Conservation (phyloP, 1,140 invertebrate genomes). For the Telenomus remus region DNA sequence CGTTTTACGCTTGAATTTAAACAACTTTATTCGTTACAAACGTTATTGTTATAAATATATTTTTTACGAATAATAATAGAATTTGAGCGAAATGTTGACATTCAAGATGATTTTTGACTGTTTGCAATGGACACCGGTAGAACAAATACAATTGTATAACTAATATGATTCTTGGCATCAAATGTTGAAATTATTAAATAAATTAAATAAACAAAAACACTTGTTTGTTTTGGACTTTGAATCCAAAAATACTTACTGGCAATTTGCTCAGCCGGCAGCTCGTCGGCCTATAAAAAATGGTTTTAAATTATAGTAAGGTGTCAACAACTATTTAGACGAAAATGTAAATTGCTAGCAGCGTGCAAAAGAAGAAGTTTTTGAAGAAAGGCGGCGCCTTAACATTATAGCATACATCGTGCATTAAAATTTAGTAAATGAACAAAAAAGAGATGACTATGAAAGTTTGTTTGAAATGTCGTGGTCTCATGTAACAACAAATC, state of each 20-base stretch:
- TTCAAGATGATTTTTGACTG: no score
- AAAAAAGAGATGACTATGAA: constrained; percentile 31
- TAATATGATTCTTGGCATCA: no score
- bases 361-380: constrained; percentile 44
- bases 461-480: constrained; percentile 7
- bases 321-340: constrained; percentile 14
- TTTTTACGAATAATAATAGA: no score
- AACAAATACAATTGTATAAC: no score
- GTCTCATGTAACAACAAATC: constrained; percentile 18
- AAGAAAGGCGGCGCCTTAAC: constrained; percentile 27
- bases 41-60: constrained; percentile 39
- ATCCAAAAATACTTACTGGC: constrained; percentile 71
- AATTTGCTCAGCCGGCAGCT: constrained; percentile 80
- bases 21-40: constrained; percentile 18
- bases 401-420: constrained; percentile 44
- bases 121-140: no score
- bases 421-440: constrained; percentile 49
- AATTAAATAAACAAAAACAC: no score
- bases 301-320: constrained; percentile 28
- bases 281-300: constrained; percentile 76
- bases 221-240: constrained; percentile 36
- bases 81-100: no score
- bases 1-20: constrained; percentile 45
- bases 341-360: constrained; percentile 27
- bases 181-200: no score